Evolutionary conservation across 2,113 vertebrate genomes (phyloP).

Genomic region (Odobenus rosmarus): DNA sequence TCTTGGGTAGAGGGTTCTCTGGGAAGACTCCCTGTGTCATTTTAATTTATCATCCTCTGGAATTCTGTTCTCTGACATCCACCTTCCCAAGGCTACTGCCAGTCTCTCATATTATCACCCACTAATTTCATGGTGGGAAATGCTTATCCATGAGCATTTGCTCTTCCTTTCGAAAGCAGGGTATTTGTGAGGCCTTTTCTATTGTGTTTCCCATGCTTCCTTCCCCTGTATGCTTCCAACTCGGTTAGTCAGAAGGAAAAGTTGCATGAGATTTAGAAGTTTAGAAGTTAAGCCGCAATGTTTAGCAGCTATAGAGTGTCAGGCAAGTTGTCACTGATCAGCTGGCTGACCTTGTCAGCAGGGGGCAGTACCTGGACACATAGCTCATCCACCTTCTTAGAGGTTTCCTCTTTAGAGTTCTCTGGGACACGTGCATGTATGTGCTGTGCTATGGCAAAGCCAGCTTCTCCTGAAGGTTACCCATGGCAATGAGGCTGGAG

Average conservation of each 20-base stretch:
- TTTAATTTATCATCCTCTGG: background rate
- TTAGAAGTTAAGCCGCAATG: background rate
- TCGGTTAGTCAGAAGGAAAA: background rate
- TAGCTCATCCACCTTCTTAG: background rate
- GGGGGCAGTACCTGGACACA: background rate
- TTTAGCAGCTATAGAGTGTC: background rate
- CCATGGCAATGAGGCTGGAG: background rate
- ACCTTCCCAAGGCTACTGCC: background rate
- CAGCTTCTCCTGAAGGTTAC: background rate
- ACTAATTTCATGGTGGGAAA: background rate
- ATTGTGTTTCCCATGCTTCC: background rate
- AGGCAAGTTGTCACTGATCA: background rate
- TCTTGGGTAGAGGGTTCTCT: background rate
- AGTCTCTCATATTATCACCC: background rate
- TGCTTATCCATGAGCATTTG: background rate
- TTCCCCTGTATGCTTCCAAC: background rate
- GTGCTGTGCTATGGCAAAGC: background rate
- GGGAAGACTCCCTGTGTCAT: background rate
- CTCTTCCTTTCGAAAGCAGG: constrained; percentile 16
- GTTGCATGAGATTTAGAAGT: background rate
- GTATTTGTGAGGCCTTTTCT: background rate
- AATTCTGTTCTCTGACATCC: background rate
- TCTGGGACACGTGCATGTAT: background rate
- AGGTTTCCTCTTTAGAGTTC: background rate
- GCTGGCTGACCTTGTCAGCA: background rate